phyloP scores from a whole-genome alignment of 2,888 invertebrate species.

The Dynastes tityus region DNA sequence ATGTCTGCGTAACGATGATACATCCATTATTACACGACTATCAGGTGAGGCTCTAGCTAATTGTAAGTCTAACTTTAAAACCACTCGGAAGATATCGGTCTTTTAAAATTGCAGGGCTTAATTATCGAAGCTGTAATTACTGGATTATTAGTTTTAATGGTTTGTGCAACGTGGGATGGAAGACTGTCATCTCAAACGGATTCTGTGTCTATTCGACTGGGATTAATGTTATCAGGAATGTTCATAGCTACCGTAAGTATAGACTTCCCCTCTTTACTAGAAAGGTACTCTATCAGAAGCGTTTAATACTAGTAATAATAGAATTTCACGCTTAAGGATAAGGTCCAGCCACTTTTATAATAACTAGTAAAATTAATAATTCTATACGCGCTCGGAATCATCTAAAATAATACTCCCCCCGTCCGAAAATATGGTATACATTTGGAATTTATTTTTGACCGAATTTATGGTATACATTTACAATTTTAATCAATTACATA shows the following conservation, averaged over 20 bases:
- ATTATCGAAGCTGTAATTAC: constrained; percentile 51
- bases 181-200: constrained; percentile 49
- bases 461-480: no score
- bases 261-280: neutral
- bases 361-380: no score
- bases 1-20: constrained; percentile 76
- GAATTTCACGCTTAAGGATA: no score
- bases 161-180: constrained; percentile 54
- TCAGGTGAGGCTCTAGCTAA: constrained; percentile 56
- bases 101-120: constrained; percentile 58
- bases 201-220: constrained; percentile 53
- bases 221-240: constrained; percentile 50
- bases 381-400: no score
- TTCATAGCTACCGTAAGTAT: constrained; percentile 48
- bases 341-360: no score
- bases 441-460: no score
- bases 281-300: no score
- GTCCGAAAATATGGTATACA: no score
- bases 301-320: no score
- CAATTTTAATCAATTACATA: no score
- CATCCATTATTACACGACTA: constrained; percentile 67
- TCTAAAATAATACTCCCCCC: no score
- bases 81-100: constrained; percentile 49
- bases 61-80: neutral
- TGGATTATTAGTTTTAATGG: constrained; percentile 46